These are phyloP conservation scores for Charaxes varanes DNA, from an alignment of 1,140 invertebrate genomes.

Conservation along the genomic window DNA sequence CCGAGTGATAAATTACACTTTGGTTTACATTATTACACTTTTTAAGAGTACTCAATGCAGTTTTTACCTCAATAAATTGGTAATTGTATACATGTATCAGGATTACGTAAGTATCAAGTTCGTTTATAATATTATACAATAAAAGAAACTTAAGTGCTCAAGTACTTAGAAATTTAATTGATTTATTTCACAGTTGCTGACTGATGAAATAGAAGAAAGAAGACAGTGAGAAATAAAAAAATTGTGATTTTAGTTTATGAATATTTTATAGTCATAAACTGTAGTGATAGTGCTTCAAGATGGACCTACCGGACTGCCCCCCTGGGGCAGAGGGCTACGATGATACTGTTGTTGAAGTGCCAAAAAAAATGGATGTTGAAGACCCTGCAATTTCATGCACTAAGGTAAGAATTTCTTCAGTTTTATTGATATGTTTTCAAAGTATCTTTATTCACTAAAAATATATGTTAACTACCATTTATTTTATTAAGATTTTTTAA, in stretches of 20 bases:
- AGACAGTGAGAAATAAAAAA: conserved; percentile 8
- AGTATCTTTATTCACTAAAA: no score
- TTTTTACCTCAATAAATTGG: no score
- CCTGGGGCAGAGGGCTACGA: conserved; percentile 63
- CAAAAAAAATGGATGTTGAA: conserved; percentile 43
- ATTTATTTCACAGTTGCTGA: conserved; percentile 18
- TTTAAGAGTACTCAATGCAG: no score
- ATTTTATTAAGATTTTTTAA: no score
- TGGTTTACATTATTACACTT: no score
- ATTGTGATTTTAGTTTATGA: conserved; percentile 50
- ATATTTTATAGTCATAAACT: conserved; percentile 52
- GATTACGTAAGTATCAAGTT: conserved; percentile 21
- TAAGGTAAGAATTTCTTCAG: conserved; percentile 46
- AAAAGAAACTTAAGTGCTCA: no score
- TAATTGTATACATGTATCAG: no score
- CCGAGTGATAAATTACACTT: no score
- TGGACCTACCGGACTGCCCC: conserved; percentile 65
- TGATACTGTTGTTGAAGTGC: conserved; percentile 53
- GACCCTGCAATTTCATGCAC: conserved; percentile 30
- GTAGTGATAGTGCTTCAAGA: conserved; percentile 61
- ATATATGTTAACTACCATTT: no score
- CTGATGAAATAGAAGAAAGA: conserved; percentile 8
- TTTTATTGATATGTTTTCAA: no score
- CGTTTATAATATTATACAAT: conserved; percentile 8
- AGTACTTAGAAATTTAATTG: conserved; percentile 3